Conservation (phyloP, 2,113 vertebrate genomes). For the Takifugu flavidus region DNA sequence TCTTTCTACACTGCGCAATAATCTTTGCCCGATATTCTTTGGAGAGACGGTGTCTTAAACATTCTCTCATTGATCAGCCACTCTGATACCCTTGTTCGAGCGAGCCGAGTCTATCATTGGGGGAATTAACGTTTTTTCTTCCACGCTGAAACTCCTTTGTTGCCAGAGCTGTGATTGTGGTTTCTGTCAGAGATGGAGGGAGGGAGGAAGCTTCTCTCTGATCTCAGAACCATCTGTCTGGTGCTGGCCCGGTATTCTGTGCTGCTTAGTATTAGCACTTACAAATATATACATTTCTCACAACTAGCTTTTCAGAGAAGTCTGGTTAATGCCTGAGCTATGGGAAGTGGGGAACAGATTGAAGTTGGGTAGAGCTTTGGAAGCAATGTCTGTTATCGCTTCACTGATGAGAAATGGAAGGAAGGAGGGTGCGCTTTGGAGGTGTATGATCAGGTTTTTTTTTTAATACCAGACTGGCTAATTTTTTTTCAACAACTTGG, state of each 20-base stretch:
- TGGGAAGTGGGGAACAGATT: constrained; percentile 60
- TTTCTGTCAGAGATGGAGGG: constrained; percentile 46
- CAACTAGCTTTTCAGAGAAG: constrained; percentile 48
- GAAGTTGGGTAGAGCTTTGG: constrained; percentile 37
- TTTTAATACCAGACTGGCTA: constrained; percentile 32
- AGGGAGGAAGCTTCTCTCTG: constrained; percentile 53
- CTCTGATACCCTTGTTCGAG: constrained; percentile 61
- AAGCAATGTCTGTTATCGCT: constrained; percentile 36
- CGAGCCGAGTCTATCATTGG: constrained; percentile 41
- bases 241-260: constrained; percentile 55
- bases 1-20: constrained; percentile 12
- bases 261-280: constrained; percentile 62
- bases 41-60: constrained; percentile 30
- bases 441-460: constrained; percentile 36
- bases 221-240: constrained; percentile 75
- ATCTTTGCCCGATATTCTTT: constrained; percentile 13
- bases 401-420: constrained; percentile 19
- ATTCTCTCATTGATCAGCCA: constrained; percentile 44
- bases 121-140: constrained; percentile 54
- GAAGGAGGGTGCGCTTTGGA: constrained; percentile 3
- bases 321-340: constrained; percentile 38
- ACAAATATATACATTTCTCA: constrained; percentile 74
- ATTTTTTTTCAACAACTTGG: constrained; percentile 52
- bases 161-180: constrained; percentile 44
- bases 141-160: constrained; percentile 27